Evolutionary conservation across 2,888 invertebrate species (phyloP).

Genomic region (Dilophus febrilis): DNA sequence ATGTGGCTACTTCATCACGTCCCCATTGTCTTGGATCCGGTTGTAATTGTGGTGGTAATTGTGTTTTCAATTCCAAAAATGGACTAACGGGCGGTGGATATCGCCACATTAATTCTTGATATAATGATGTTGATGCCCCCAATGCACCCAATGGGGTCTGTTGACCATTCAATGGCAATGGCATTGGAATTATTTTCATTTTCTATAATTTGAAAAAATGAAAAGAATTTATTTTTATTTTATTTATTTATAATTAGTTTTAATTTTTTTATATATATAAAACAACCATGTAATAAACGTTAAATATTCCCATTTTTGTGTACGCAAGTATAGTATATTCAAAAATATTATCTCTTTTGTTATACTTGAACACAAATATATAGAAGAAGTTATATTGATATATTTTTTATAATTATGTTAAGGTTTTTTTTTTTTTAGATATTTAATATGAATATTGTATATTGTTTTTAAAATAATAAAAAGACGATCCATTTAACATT

Average conservation of each 20-base stretch:
- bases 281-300: no score
- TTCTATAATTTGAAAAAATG: conserved; percentile 15
- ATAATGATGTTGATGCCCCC: conserved; percentile 10
- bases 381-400: no score
- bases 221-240: no score
- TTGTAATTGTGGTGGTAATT: conserved; percentile 65
- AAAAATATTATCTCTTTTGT: no score
- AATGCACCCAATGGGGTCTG: conserved; percentile 67
- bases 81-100: conserved; percentile 68
- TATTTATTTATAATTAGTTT: neutral
- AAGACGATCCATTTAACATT: no score
- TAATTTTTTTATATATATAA: neutral
- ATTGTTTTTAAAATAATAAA: no score
- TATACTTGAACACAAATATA: no score
- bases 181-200: conserved; percentile 52
- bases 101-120: conserved; percentile 68
- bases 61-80: conserved; percentile 69
- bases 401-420: no score
- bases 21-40: conserved; percentile 83
- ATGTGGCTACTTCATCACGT: conserved; percentile 73
- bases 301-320: no score
- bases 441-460: no score
- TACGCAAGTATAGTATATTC: no score
- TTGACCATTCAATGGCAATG: conserved; percentile 51
- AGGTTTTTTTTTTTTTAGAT: no score